A percentile compares a stretch with the other conserved stretches of the same genome.
Conservation (phyloP, 37 sponge, comb jelly and placozoan genomes). For the Aphrocallistes beatrix region DNA sequence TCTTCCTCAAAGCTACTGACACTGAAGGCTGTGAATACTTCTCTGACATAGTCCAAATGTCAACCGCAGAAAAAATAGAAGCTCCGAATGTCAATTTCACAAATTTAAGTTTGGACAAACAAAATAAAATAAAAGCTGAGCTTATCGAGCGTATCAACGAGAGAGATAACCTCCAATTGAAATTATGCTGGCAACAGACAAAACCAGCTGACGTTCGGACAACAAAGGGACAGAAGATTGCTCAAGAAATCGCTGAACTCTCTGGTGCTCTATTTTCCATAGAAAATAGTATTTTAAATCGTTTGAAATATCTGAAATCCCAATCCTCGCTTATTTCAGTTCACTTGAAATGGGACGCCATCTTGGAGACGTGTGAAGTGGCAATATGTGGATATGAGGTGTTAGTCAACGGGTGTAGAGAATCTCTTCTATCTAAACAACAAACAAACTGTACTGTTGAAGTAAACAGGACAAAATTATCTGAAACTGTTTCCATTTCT, state of each 20-base stretch:
- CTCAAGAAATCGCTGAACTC: neutral
- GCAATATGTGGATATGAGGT: slow-evolving; percentile 1
- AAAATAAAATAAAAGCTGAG: neutral
- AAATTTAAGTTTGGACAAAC: neutral
- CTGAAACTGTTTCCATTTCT: neutral
- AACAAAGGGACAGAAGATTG: neutral
- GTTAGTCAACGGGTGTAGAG: neutral
- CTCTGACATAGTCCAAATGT: neutral
- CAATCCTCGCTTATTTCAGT: neutral
- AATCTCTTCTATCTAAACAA: neutral
- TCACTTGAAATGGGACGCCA: neutral
- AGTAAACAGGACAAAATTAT: neutral
- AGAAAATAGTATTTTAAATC: neutral
- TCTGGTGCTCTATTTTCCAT: neutral
- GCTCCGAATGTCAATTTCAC: neutral
- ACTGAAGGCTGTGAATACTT: neutral
- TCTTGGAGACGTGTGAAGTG: neutral
- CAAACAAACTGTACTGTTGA: slow-evolving; percentile 14
- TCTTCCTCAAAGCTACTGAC: neutral
- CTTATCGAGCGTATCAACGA: neutral
- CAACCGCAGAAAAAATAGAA: neutral
- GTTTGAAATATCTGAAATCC: neutral
- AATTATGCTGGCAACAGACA: neutral
- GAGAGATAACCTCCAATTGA: neutral
- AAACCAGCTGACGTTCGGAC: neutral